These are phyloP conservation scores for Parazoanthus darwini DNA, from an alignment of 92 coral and sea anemone genomes.

Conservation along the genomic window DNA sequence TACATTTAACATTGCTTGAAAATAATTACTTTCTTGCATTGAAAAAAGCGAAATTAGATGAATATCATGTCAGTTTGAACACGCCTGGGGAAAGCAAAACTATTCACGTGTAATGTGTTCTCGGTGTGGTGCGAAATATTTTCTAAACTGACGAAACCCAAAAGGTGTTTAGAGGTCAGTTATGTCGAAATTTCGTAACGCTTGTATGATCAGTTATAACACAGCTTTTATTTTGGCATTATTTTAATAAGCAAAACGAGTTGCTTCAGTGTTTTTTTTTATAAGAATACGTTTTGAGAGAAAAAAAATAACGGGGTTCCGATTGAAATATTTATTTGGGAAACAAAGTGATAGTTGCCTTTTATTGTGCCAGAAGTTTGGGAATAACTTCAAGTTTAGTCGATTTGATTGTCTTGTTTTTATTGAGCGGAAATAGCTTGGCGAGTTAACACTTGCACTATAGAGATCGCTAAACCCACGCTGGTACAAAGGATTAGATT, in stretches of 20 bases:
- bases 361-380: background rate
- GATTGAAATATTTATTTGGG: background rate
- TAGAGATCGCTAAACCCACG: conserved; percentile 1
- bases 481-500: conserved; percentile 25
- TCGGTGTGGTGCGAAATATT: too few relatives aligned
- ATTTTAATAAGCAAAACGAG: too few relatives aligned
- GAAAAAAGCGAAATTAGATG: too few relatives aligned
- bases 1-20: background rate
- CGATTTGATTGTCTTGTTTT: conserved; percentile 8
- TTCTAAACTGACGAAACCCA: too few relatives aligned
- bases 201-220: background rate
- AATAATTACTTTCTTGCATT: too few relatives aligned
- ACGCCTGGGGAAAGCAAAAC: too few relatives aligned
- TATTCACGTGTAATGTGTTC: too few relatives aligned
- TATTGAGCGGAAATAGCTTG: conserved; percentile 18
- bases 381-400: conserved; percentile 22
- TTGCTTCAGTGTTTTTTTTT: background rate
- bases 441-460: conserved; percentile 12
- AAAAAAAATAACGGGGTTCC: background rate
- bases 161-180: too few relatives aligned
- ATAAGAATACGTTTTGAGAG: background rate
- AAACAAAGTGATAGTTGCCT: conserved; percentile 2
- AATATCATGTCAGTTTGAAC: too few relatives aligned
- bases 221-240: background rate
- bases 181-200: too few relatives aligned